Evolutionary conservation across 2,888 invertebrate genomes (phyloP).

Genomic region (Diarsia mendica): DNA sequence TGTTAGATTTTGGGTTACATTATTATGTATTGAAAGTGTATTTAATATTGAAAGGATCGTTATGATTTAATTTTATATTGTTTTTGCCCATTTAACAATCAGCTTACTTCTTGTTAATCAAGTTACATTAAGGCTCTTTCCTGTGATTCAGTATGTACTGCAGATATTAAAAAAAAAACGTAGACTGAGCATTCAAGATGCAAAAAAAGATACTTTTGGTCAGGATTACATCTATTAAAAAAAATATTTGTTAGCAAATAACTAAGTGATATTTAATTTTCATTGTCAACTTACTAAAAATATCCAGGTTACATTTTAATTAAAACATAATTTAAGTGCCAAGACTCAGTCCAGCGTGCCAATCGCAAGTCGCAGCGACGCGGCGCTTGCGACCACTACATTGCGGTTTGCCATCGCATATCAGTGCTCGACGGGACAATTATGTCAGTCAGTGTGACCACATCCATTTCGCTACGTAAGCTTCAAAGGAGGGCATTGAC

Average conservation of each 20-base stretch:
- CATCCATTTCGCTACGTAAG: slow-evolving; percentile 69
- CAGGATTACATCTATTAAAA: too few relatives aligned
- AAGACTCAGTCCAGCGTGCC: slow-evolving; percentile 44
- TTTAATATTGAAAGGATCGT: not conserved
- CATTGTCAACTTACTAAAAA: not conserved
- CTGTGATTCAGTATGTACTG: not conserved
- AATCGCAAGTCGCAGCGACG: slow-evolving; percentile 2
- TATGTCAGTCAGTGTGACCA: slow-evolving; percentile 72
- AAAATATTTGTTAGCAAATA: too few relatives aligned
- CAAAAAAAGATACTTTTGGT: not conserved
- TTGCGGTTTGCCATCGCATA: slow-evolving; percentile 71
- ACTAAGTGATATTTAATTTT: not conserved
- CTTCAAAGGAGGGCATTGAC: slow-evolving; percentile 55
- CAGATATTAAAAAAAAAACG: not conserved
- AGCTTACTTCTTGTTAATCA: not conserved
- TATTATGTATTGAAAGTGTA: not conserved
- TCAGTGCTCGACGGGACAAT: slow-evolving; percentile 70
- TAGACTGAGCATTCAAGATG: not conserved
- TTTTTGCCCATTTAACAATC: not conserved
- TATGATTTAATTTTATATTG: not conserved
- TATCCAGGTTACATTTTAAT: slow-evolving; percentile 29
- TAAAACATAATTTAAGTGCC: slow-evolving; percentile 49
- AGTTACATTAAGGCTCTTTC: not conserved
- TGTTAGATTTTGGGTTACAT: not conserved
- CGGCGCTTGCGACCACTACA: slow-evolving; percentile 66